A percentile compares a stretch with the other conserved stretches of the same genome.
Evolutionary conservation across 2,113 vertebrate genomes (phyloP).

Genomic region (Telmatochromis sp.): DNA sequence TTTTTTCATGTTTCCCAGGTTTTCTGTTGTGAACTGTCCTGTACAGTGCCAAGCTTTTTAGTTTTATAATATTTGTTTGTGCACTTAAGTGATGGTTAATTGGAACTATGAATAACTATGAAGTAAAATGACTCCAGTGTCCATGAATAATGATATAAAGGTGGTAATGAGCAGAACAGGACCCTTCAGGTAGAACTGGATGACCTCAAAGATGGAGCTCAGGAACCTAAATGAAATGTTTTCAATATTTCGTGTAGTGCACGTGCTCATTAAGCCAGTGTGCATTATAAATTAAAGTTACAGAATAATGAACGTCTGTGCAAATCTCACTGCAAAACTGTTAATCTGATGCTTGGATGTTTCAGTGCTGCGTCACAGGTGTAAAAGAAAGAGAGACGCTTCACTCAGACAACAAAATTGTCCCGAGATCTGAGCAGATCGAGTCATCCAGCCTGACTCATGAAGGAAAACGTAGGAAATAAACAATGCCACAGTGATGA

Average conservation of each 20-base stretch:
- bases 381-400: neutral
- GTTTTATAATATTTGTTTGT: neutral
- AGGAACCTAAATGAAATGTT: neutral
- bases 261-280: accelerated
- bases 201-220: neutral
- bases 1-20: too few species aligned
- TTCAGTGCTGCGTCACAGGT: neutral
- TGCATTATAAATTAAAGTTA: neutral
- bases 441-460: neutral
- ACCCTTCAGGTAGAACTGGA: accelerated
- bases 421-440: neutral
- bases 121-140: neutral
- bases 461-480: neutral
- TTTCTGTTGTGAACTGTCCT: neutral
- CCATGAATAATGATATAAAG: neutral
- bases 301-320: neutral
- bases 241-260: neutral
- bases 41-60: neutral
- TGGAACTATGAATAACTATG: neutral
- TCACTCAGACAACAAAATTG: too few species aligned
- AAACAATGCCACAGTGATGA: neutral
- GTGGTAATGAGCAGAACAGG: neutral
- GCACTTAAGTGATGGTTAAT: neutral
- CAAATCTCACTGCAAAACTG: neutral
- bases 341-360: neutral